phyloP scores from a whole-genome alignment of 2,888 invertebrate genomes.

The Nasonia oneida region DNA sequence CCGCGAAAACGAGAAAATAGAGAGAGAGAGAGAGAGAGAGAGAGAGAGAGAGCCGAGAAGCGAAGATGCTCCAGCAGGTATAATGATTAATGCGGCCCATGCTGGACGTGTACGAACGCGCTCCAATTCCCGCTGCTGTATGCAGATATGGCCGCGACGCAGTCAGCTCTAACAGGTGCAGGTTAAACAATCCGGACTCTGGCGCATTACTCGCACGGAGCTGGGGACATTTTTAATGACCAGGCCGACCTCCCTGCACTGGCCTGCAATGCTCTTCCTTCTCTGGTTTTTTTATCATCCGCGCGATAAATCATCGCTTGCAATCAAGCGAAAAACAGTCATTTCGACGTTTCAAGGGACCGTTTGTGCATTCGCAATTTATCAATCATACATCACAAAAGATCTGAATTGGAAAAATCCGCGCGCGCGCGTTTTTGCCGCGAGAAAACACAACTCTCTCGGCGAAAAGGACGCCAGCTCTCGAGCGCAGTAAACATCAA shows the following conservation, averaged over 20 bases:
- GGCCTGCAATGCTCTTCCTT: too few species aligned
- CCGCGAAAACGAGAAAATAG: not conserved
- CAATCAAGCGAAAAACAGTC: not conserved
- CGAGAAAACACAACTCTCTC: not conserved
- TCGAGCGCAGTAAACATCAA: not conserved
- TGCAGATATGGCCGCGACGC: not conserved
- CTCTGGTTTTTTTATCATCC: too few species aligned
- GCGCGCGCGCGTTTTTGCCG: too few species aligned
- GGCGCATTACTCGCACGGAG: not conserved
- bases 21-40: not conserved
- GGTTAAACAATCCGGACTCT: conserved; percentile 35
- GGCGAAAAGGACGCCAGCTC: not conserved
- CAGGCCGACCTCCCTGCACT: too few species aligned
- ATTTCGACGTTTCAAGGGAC: not conserved
- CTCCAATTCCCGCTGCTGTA: too few species aligned
- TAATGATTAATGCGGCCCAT: not conserved
- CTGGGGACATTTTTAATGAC: too few species aligned
- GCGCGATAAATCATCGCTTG: too few species aligned
- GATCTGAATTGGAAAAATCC: too few species aligned
- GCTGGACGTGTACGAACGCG: too few species aligned
- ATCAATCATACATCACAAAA: too few species aligned
- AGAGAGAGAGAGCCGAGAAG: too few species aligned
- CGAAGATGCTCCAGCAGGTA: too few species aligned
- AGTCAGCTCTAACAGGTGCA: conserved; percentile 41
- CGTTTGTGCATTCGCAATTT: not conserved